Evolutionary conservation across 2,797 vertebrate species (phyloP).

Genomic region (Rachycentron canadum): DNA sequence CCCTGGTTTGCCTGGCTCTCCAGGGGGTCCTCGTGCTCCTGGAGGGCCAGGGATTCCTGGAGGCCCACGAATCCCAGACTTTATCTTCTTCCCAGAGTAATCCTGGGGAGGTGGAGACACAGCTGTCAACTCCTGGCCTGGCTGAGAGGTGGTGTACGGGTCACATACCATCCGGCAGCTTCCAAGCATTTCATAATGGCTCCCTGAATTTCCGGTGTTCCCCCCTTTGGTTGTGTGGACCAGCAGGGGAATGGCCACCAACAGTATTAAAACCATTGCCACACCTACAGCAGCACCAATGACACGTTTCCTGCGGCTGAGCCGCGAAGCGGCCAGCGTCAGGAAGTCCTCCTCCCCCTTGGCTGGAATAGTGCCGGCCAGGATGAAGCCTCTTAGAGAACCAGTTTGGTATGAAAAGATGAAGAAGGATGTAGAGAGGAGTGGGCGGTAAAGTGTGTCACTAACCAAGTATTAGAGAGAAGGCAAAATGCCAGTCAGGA

Average conservation of each 20-base stretch:
- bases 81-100: constrained; percentile 90
- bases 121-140: constrained; percentile 80
- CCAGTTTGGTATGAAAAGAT: constrained; percentile 64
- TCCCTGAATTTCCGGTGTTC: constrained; percentile 82
- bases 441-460: constrained; percentile 24
- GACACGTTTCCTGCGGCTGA: constrained; percentile 94
- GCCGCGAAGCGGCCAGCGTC: constrained; percentile 94
- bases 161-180: constrained; percentile 96
- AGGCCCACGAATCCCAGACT: constrained; percentile 87
- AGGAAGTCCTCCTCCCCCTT: constrained; percentile 96
- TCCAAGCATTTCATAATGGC: constrained; percentile 94
- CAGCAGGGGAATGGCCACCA: constrained; percentile 96
- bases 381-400: constrained; percentile 76
- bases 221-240: constrained; percentile 93
- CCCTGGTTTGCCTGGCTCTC: constrained; percentile 91
- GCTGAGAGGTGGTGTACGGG: constrained; percentile 85
- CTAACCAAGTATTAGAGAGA: constrained; percentile 33
- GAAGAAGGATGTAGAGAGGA: constrained; percentile 38
- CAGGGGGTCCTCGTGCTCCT: constrained; percentile 88
- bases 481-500: constrained; percentile 57
- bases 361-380: constrained; percentile 92
- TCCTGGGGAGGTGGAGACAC: constrained; percentile 88
- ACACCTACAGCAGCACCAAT: constrained; percentile 94
- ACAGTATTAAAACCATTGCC: constrained; percentile 94
- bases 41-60: constrained; percentile 87